A percentile compares a stretch with the other conserved stretches of the same genome.
These are phyloP conservation scores for Priapulus caudatus DNA, from an alignment of 2,888 invertebrate species.

Conservation along the genomic window DNA sequence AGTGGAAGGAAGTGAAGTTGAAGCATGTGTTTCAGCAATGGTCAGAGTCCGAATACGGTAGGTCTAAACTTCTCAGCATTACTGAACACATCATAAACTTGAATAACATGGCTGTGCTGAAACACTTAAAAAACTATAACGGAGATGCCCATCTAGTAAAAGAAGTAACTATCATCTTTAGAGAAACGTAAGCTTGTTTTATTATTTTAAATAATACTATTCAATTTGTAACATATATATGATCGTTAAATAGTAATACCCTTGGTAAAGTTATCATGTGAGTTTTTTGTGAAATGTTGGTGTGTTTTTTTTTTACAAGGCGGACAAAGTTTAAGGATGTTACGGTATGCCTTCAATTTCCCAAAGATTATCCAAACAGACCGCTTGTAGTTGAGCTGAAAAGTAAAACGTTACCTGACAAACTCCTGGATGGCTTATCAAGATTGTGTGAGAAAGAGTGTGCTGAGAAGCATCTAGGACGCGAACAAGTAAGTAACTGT, in stretches of 20 bases:
- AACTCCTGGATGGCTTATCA: constrained; percentile 49
- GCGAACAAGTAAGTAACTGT: constrained; percentile 36
- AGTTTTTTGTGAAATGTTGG: neutral
- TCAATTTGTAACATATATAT: neutral
- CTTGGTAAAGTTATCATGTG: neutral
- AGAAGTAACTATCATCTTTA: no score
- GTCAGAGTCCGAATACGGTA: constrained; percentile 54
- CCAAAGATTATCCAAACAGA: constrained; percentile 49
- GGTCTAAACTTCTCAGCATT: no score
- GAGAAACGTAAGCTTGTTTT: neutral
- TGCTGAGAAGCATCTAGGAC: constrained; percentile 46
- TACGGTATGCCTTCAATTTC: constrained; percentile 53
- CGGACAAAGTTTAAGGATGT: constrained; percentile 50
- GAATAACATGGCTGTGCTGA: no score
- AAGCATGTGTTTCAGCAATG: constrained; percentile 52
- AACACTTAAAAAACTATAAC: no score
- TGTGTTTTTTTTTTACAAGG: constrained; percentile 34
- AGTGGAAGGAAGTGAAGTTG: constrained; percentile 49
- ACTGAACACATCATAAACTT: no score
- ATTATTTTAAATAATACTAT: neutral
- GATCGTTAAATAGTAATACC: neutral
- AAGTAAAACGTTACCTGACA: constrained; percentile 53
- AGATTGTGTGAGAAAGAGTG: constrained; percentile 50
- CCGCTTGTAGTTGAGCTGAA: constrained; percentile 54
- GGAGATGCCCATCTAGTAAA: no score